phyloP scores from a whole-genome alignment of 2,797 vertebrate genomes.

The Enteromius argenteus region DNA sequence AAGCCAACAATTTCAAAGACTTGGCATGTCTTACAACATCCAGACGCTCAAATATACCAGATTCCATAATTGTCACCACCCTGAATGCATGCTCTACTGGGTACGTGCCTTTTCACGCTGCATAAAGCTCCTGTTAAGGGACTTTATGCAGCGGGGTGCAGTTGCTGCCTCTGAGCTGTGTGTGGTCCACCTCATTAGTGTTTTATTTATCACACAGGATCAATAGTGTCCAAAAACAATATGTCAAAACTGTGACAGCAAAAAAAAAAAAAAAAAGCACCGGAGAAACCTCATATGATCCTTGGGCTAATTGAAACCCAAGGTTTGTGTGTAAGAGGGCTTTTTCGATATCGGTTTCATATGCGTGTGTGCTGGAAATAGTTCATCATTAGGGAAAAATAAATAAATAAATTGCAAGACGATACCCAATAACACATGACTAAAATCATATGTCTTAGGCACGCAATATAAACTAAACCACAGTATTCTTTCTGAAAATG shows the following conservation, averaged over 20 bases:
- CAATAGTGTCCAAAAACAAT: conserved; percentile 42
- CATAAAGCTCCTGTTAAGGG: conserved; percentile 2
- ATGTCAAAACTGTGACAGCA: conserved; percentile 10
- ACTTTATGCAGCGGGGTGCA: conserved; percentile 36
- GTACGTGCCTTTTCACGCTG: neutral
- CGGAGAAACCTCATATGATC: neutral
- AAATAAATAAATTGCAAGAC: neutral
- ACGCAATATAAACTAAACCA: neutral
- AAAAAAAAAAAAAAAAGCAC: conserved; percentile 6
- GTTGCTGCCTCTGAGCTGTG: conserved; percentile 20
- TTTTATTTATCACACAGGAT: conserved; percentile 46
- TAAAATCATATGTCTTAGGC: neutral
- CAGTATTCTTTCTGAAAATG: neutral
- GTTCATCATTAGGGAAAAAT: neutral
- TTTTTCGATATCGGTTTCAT: neutral
- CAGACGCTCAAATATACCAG: neutral
- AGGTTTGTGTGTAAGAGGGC: neutral
- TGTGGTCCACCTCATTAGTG: conserved; percentile 28
- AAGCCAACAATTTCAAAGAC: neutral
- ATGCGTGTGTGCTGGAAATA: neutral
- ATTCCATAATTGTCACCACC: neutral
- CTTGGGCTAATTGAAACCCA: conserved; percentile 36
- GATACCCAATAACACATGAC: neutral
- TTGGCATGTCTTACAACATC: neutral
- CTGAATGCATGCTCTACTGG: conserved; percentile 2